Percentiles rank a stretch among this genome's conserved stretches.
These are phyloP conservation scores for Zygothrica quintamaculata DNA, from an alignment of 2,888 invertebrate species.

Conservation along the genomic window DNA sequence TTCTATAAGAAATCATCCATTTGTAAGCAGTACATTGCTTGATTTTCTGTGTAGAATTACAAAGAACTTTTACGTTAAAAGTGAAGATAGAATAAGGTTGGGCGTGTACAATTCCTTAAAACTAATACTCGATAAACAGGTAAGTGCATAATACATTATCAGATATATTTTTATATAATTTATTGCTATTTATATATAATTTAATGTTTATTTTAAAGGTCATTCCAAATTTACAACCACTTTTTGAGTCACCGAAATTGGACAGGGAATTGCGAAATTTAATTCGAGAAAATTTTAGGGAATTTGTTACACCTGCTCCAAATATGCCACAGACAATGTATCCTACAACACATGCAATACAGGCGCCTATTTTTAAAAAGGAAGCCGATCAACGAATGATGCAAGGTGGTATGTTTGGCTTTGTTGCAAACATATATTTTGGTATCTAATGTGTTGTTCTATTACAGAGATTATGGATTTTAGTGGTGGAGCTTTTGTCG, in stretches of 20 bases:
- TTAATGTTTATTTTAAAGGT: slow-evolving; percentile 70
- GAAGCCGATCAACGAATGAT: slow-evolving; percentile 77
- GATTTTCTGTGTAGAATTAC: slow-evolving; percentile 89
- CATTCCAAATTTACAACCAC: slow-evolving; percentile 88
- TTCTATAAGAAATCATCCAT: slow-evolving; percentile 88
- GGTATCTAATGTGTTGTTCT: background rate
- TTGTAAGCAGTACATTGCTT: slow-evolving; percentile 87
- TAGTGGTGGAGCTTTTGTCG: slow-evolving; percentile 27
- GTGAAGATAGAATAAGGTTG: slow-evolving; percentile 85
- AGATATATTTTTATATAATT: too few species aligned
- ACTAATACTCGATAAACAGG: slow-evolving; percentile 89
- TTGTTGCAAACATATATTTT: background rate
- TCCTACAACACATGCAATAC: slow-evolving; percentile 67
- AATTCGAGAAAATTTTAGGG: slow-evolving; percentile 95
- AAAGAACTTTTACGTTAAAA: slow-evolving; percentile 83
- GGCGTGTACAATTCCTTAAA: slow-evolving; percentile 84
- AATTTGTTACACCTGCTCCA: slow-evolving; percentile 86
- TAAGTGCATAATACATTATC: too few species aligned
- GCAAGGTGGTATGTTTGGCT: slow-evolving; percentile 42
- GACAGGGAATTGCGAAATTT: slow-evolving; percentile 89
- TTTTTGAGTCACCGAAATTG: slow-evolving; percentile 86
- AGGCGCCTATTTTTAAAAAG: slow-evolving; percentile 78
- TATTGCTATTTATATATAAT: too few species aligned
- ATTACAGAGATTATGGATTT: slow-evolving; percentile 52
- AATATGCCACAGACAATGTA: slow-evolving; percentile 68